Evolutionary conservation across 2,888 invertebrate species (phyloP), one percentile per base, ranked within the genome.

Genomic region (Lepidocyrtinus sp.): DNA sequence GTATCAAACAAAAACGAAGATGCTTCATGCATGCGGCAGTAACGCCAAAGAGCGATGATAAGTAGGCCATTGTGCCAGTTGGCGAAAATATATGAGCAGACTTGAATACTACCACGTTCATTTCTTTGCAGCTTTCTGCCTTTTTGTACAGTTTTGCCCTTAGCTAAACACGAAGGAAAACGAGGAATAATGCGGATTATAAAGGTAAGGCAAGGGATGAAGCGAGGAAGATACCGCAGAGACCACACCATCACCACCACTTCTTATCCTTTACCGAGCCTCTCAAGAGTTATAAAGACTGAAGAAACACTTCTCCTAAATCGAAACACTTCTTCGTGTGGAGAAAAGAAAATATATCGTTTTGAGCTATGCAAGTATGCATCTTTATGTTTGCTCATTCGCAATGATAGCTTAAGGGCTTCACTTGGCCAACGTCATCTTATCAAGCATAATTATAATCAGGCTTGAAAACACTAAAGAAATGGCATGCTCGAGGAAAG

Each of bases 41-140:
- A 36, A 36, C 36, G 36, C 36, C 36, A 69, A 50, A 19, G 46
- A 69, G 50, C 21, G n/a, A 36, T 27, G 50, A 62, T 69, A 83
- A 80, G 82, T 83, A 83, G 82, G 82, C 77, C 82, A 83, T 73
- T 83, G 82, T 83, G 80, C 82, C 65, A 83, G 80, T 80, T 82
- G 82, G 72, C 78, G 36, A 68, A 67, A 78, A 73, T 78, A 73
- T 78, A 78, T 78, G 73, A 63, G 78, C 72, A 77, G 71, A 77
- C 65, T n/a, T 9, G 12, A 24, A 24, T 22, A 21, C 7, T 24
- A 24, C 12, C 5, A 21, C 62, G 22, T 21, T 12, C 17, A 24
- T 7, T 3, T 62, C 9, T 36, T 36, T 36, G 36, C 36, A 36
- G 36, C 36, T 36, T 36, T 36, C 36, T 36, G 36, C 36, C 5